A percentile compares a stretch with the other conserved stretches of the same genome.
Conservation (phyloP, 2,888 invertebrate species). For the Mythimna impura region DNA sequence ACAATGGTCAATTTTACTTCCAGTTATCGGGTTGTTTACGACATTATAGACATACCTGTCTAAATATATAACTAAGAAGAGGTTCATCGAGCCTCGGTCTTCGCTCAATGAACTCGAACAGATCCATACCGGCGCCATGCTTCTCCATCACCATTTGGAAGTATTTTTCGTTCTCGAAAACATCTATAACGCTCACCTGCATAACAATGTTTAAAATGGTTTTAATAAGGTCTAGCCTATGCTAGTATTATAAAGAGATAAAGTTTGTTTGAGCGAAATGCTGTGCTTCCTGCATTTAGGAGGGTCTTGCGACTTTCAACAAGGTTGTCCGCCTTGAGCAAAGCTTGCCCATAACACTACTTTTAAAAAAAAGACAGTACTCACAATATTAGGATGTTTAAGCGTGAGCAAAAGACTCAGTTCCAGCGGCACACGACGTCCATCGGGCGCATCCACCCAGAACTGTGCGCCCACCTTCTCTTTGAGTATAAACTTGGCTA, state of each 20-base stretch:
- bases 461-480: constrained; percentile 92
- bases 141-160: constrained; percentile 95
- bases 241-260: no score
- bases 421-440: constrained; percentile 91
- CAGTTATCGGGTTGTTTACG: neutral
- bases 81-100: constrained; percentile 92
- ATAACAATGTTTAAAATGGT: neutral
- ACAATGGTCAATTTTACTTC: neutral
- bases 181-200: constrained; percentile 91
- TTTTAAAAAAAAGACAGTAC: constrained; percentile 53
- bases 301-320: no score
- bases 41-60: constrained; percentile 89
- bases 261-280: no score
- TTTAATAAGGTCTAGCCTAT: neutral
- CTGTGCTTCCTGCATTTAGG: no score
- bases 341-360: no score
- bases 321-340: no score
- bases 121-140: constrained; percentile 94
- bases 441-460: constrained; percentile 91
- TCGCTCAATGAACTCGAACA: constrained; percentile 94
- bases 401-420: constrained; percentile 92
- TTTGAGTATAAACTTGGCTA: constrained; percentile 93
- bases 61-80: constrained; percentile 92
- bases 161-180: constrained; percentile 92
- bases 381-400: constrained; percentile 93